Evolutionary conservation across 2,113 vertebrate genomes (phyloP).

Genomic region (Pycnonotus jocosus): DNA sequence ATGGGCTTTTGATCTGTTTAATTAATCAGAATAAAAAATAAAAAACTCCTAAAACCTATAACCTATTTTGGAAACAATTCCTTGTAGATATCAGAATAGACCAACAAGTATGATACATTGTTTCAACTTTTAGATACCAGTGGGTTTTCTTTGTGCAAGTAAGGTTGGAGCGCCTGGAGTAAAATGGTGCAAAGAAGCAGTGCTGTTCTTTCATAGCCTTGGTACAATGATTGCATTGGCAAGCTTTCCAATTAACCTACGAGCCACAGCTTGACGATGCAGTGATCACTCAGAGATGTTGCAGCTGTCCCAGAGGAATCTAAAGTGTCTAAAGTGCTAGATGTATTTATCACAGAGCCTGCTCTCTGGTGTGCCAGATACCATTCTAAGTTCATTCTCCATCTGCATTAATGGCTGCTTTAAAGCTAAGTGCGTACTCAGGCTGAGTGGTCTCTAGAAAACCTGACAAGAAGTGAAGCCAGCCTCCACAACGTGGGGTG

Average conservation of each 20-base stretch:
- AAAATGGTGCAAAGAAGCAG: neutral
- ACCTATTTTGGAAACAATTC: neutral
- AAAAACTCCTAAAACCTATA: neutral
- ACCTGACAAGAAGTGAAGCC: neutral
- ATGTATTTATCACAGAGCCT: neutral
- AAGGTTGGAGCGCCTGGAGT: neutral
- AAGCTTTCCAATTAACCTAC: constrained; percentile 41
- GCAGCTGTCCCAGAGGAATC: constrained; percentile 11
- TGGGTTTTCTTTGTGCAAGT: neutral
- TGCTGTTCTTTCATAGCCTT: neutral
- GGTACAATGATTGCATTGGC: neutral
- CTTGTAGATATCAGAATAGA: neutral
- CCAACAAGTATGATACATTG: neutral
- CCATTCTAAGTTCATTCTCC: neutral
- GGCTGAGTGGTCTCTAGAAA: constrained; percentile 2
- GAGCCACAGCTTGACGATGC: neutral
- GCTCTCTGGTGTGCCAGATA: neutral
- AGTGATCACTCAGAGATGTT: constrained; percentile 16
- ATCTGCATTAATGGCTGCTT: constrained; percentile 3
- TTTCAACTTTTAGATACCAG: neutral
- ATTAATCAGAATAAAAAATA: neutral
- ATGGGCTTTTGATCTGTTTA: neutral
- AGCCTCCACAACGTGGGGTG: neutral
- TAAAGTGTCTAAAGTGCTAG: constrained; percentile 27
- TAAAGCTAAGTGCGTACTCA: neutral